Percentiles rank a stretch among this genome's conserved stretches.
These are phyloP conservation scores for Lepidurus packardi DNA, from an alignment of 1,140 invertebrate genomes.

Conservation along the genomic window DNA sequence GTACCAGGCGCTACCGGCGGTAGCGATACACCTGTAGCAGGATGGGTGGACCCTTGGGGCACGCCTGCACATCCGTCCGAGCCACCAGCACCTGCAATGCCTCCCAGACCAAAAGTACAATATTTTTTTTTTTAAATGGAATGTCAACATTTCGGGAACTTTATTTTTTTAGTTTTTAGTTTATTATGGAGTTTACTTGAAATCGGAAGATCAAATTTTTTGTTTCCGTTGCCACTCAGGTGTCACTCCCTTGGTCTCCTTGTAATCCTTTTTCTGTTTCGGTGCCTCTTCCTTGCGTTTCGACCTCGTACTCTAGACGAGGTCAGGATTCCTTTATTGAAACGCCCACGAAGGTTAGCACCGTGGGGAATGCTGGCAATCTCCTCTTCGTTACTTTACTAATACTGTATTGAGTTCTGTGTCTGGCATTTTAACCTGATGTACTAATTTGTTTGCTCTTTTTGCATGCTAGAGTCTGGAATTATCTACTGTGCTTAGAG, in stretches of 20 bases:
- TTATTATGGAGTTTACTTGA: background rate
- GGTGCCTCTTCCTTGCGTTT: constrained; percentile 33
- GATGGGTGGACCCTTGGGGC: constrained; percentile 35
- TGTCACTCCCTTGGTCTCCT: constrained; percentile 33
- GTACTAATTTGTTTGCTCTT: background rate
- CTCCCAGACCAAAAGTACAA: constrained; percentile 34
- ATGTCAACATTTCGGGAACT: background rate
- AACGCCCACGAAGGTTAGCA: constrained; percentile 20
- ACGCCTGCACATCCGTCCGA: constrained; percentile 35
- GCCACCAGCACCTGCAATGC: constrained; percentile 34
- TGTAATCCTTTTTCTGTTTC: constrained; percentile 30
- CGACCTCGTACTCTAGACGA: constrained; percentile 30
- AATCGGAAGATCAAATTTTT: background rate
- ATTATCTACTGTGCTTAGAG: background rate
- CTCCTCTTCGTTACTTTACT: background rate
- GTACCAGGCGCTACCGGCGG: constrained; percentile 47
- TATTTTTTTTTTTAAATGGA: background rate
- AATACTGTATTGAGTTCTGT: background rate
- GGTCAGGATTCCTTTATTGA: constrained; percentile 35
- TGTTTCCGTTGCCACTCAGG: constrained; percentile 4
- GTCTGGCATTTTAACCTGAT: background rate
- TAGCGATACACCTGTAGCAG: constrained; percentile 5
- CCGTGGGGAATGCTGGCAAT: background rate
- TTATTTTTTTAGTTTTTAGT: constrained; percentile 22
- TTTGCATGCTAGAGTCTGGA: constrained; percentile 9